A percentile compares a stretch with the other conserved stretches of the same genome.
Evolutionary conservation across 2,113 vertebrate species (phyloP).

Genomic region (Thermophis baileyi): DNA sequence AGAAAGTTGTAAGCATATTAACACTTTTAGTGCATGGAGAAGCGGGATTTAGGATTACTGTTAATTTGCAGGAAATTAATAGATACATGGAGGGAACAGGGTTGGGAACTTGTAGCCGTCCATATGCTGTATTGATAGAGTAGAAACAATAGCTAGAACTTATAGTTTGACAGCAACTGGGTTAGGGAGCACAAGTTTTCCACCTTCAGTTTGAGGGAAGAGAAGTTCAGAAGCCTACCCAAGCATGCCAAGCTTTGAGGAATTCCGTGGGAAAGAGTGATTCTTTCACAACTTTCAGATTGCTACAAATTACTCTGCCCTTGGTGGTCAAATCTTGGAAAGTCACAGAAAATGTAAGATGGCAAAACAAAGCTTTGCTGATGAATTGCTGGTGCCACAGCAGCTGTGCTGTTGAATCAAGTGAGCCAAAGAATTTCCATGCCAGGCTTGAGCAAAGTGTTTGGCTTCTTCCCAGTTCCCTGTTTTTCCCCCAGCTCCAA

Average conservation of each 20-base stretch:
- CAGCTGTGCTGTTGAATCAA: conserved; percentile 59
- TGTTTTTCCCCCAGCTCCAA: conserved; percentile 12
- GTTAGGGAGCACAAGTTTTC: background rate
- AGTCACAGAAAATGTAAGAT: conserved; percentile 62
- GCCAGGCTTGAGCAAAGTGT: conserved; percentile 48
- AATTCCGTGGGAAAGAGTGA: background rate
- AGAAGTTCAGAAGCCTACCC: background rate
- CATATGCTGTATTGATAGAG: background rate
- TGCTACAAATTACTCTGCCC: conserved; percentile 51
- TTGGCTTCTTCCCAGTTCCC: conserved; percentile 40
- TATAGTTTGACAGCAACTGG: background rate
- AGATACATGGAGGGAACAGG: background rate
- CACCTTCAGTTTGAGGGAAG: background rate
- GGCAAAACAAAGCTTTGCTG: conserved; percentile 59
- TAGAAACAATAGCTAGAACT: background rate
- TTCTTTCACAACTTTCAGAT: conserved; percentile 41
- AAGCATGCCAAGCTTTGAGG: background rate
- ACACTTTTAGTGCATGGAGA: background rate
- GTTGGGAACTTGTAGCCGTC: background rate
- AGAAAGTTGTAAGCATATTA: background rate
- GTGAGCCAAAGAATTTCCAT: conserved; percentile 56
- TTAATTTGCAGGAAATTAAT: background rate
- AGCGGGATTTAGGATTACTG: background rate
- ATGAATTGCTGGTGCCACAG: conserved; percentile 48
- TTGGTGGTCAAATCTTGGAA: conserved; percentile 59